Percentiles rank a stretch among this genome's conserved stretches.
Evolutionary conservation across 2,888 invertebrate genomes (phyloP).

Genomic region (Drosophila gaucha): DNA sequence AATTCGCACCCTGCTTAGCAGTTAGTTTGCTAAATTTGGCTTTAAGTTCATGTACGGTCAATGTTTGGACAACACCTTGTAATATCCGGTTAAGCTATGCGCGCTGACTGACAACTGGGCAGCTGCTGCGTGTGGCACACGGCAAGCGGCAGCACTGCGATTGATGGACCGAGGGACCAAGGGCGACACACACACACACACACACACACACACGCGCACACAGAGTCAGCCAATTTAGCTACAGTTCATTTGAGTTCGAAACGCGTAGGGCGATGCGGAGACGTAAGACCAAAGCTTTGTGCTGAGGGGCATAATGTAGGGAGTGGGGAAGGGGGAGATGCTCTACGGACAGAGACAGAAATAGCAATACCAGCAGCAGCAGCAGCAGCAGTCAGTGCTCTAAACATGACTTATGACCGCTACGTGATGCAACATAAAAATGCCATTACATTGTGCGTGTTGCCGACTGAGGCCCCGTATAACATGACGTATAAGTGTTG

Average conservation of each 20-base stretch:
- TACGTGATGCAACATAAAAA: conserved; percentile 84
- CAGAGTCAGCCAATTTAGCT: conserved; percentile 63
- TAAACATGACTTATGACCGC: conserved; percentile 84
- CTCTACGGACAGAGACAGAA: conserved; percentile 9
- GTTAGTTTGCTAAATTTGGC: conserved; percentile 71
- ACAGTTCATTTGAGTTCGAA: conserved; percentile 77
- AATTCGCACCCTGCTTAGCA: conserved; percentile 18
- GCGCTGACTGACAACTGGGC: conserved; percentile 70
- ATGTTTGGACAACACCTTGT: conserved; percentile 83
- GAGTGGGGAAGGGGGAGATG: neutral
- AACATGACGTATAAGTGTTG: conserved; percentile 81
- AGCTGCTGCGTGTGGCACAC: conserved; percentile 12
- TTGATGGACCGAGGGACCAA: conserved; percentile 11
- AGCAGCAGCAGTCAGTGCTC: conserved; percentile 67
- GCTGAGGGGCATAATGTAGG: neutral
- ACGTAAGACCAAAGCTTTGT: neutral
- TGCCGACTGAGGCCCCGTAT: conserved; percentile 53
- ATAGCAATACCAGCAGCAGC: conserved; percentile 29
- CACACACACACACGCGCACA: neutral
- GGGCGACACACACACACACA: conserved; percentile 11
- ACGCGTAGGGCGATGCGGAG: conserved; percentile 27
- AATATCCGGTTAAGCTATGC: conserved; percentile 78
- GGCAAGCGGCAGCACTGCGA: neutral
- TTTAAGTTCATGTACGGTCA: conserved; percentile 82
- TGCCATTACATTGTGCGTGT: conserved; percentile 78